Evolutionary conservation across 30 jellyfish, hydroid and myxozoan genomes (phyloP).

Genomic region (Mastigias papua): DNA sequence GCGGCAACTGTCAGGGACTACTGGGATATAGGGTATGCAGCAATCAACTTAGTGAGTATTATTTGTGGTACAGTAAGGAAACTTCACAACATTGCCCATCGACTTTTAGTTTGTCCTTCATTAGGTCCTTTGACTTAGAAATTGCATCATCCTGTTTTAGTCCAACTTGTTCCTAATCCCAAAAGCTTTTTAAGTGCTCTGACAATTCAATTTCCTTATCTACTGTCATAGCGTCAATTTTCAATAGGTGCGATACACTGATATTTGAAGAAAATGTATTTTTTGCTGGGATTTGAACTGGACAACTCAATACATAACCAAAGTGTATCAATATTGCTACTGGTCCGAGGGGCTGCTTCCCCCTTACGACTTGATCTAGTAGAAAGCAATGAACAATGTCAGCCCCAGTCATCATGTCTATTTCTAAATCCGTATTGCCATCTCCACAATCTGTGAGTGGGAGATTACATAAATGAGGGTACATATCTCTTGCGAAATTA

Average conservation of each 20-base stretch:
- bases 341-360: conserved; percentile 21
- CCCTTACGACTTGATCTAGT: conserved; percentile 24
- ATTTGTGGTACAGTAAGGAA: too few relatives aligned
- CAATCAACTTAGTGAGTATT: too few relatives aligned
- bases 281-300: conserved; percentile 15
- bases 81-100: too few relatives aligned
- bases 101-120: too few relatives aligned
- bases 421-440: conserved; percentile 5
- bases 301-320: conserved; percentile 43
- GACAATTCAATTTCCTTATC: neutral
- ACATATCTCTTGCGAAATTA: neutral
- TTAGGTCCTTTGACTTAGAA: neutral
- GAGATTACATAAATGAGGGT: neutral
- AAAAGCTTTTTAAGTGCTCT: conserved; percentile 11
- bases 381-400: conserved; percentile 5
- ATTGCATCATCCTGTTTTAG: neutral
- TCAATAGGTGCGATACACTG: conserved; percentile 19
- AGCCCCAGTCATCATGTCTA: conserved; percentile 15
- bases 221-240: conserved; percentile 1
- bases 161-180: conserved; percentile 19
- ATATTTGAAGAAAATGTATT: conserved; percentile 17
- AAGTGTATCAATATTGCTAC: conserved; percentile 17
- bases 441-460: conserved; percentile 28
- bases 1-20: too few relatives aligned
- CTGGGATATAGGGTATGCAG: too few relatives aligned